Percentiles rank a stretch among this genome's conserved stretches.
These are phyloP conservation scores for Stylophora pistillata DNA, from an alignment of 64 coral and sea anemone genomes.

Conservation along the genomic window DNA sequence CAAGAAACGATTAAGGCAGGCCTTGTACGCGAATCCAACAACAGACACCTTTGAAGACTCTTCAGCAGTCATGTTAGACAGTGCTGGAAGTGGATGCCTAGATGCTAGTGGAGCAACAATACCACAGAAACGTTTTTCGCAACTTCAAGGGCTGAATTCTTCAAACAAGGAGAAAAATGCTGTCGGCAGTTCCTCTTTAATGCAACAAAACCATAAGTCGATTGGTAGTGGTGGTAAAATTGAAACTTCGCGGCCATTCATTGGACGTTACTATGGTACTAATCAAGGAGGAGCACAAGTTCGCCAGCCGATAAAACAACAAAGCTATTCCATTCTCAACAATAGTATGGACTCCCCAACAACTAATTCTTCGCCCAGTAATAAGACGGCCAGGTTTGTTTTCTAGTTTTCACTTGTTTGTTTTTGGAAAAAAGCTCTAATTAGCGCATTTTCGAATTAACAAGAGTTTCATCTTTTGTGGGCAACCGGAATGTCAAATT, in stretches of 20 bases:
- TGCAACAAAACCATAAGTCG: neutral
- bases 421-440: neutral
- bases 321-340: neutral
- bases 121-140: constrained; percentile 11
- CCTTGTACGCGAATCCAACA: constrained; percentile 62
- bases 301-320: neutral
- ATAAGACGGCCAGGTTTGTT: neutral
- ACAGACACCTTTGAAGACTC: neutral
- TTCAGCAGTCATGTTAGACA: neutral
- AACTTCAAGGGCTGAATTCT: neutral
- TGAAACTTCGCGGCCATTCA: too few relatives aligned
- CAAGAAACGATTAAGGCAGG: constrained; percentile 63
- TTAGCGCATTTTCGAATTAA: too few relatives aligned
- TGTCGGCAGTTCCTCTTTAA: neutral
- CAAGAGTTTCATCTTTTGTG: too few relatives aligned
- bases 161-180: neutral
- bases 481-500: too few relatives aligned
- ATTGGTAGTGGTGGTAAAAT: neutral
- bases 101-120: neutral
- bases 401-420: neutral
- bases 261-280: neutral
- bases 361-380: neutral
- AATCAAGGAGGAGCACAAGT: neutral
- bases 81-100: neutral
- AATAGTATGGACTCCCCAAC: neutral